Conservation (phyloP, 2,113 vertebrate species). For the Gavialis gangeticus region DNA sequence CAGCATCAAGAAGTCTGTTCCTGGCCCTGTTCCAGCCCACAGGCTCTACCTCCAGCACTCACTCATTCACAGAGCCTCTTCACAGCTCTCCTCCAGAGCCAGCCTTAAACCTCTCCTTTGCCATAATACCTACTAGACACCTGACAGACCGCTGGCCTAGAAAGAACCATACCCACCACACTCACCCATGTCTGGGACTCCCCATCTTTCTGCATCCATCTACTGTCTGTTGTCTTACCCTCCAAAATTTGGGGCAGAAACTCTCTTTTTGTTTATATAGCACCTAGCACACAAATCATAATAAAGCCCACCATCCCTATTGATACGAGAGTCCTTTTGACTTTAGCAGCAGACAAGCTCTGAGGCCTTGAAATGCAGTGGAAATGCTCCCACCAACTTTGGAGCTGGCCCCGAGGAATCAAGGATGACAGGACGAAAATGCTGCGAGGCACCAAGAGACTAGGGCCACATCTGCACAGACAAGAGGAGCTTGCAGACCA, state of each 20-base stretch:
- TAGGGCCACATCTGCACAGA: not conserved
- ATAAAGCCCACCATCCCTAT: no score
- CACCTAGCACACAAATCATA: no score
- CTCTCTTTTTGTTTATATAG: not conserved
- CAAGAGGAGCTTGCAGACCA: not conserved
- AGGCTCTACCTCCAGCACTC: not conserved
- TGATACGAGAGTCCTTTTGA: no score
- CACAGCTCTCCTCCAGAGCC: not conserved
- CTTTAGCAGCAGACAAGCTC: not conserved
- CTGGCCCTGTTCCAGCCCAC: not conserved
- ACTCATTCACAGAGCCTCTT: fast-evolving
- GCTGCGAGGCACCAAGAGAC: not conserved
- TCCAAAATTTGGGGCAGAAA: not conserved
- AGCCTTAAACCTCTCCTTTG: not conserved
- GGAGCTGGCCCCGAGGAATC: not conserved
- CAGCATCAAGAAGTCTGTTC: not conserved
- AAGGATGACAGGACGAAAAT: not conserved
- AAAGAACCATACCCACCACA: no score
- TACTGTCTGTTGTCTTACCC: no score
- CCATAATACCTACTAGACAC: not conserved
- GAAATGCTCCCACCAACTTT: not conserved
- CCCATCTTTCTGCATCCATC: no score
- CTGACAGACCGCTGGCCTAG: not conserved
- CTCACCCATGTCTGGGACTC: no score
- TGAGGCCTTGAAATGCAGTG: not conserved